Percentiles rank a stretch among this genome's conserved stretches.
These are phyloP conservation scores for Rhynchonycteris naso DNA, from an alignment of 2,797 vertebrate species.

Conservation along the genomic window DNA sequence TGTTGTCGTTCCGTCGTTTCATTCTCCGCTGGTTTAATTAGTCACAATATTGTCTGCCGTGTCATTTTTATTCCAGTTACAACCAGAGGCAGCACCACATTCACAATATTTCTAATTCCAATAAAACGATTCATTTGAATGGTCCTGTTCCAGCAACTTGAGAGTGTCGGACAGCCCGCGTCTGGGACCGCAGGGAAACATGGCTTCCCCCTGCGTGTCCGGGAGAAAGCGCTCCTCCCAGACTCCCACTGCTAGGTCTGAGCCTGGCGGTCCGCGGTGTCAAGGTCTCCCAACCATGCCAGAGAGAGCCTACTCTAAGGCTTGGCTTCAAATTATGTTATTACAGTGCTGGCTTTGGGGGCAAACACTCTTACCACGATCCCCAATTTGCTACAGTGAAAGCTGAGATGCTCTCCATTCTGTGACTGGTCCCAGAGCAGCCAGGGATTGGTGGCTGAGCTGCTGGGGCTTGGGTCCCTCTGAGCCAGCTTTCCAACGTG, in stretches of 20 bases:
- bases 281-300: not conserved
- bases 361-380: not conserved
- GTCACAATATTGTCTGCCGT: constrained; percentile 28
- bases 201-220: not conserved
- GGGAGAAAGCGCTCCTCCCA: not conserved
- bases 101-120: constrained; percentile 64
- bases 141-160: not conserved
- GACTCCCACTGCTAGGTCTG: not conserved
- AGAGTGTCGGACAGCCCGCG: not conserved
- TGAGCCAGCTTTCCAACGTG: not conserved
- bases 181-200: not conserved
- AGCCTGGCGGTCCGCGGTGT: not conserved
- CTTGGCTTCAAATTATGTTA: not conserved
- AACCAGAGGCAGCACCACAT: constrained; percentile 42
- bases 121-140: constrained; percentile 7
- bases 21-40: constrained; percentile 67
- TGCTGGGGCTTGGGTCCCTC: not conserved
- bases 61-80: constrained; percentile 34
- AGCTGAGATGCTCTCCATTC: not conserved
- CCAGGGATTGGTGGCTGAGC: not conserved
- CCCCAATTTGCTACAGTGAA: not conserved
- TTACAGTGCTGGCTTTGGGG: not conserved
- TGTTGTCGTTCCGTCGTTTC: constrained; percentile 44
- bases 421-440: not conserved
- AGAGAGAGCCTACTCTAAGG: not conserved